phyloP scores from a whole-genome alignment of 2,113 vertebrate genomes.

The Puffinus mauretanicus region DNA sequence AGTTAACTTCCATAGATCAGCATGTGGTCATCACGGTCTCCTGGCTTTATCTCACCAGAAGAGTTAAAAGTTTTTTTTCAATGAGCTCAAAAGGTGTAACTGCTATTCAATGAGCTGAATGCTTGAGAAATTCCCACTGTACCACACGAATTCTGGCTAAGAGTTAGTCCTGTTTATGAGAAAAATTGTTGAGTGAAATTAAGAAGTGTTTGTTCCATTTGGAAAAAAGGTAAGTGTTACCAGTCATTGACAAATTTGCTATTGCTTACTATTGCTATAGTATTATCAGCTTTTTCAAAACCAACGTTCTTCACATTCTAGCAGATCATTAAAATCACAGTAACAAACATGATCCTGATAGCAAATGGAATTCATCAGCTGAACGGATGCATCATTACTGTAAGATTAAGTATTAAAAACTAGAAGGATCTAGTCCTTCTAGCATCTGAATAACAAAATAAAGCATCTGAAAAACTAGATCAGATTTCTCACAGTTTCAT shows the following conservation, averaged over 20 bases:
- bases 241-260: background rate
- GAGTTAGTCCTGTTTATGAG: background rate
- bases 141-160: background rate
- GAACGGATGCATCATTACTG: background rate
- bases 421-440: background rate
- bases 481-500: background rate
- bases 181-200: background rate
- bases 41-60: background rate
- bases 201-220: background rate
- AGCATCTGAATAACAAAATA: background rate
- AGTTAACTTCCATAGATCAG: background rate
- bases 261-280: background rate
- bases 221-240: background rate
- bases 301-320: background rate
- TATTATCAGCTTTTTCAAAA: background rate
- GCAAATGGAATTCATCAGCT: background rate
- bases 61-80: background rate
- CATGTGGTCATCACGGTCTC: background rate
- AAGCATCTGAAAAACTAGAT: background rate
- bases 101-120: background rate
- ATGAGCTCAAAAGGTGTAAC: background rate
- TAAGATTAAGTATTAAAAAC: background rate
- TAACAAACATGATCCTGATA: background rate
- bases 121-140: background rate
- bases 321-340: background rate